These are phyloP conservation scores for Pteronura brasiliensis DNA, from an alignment of 2,113 vertebrate species.

Conservation along the genomic window DNA sequence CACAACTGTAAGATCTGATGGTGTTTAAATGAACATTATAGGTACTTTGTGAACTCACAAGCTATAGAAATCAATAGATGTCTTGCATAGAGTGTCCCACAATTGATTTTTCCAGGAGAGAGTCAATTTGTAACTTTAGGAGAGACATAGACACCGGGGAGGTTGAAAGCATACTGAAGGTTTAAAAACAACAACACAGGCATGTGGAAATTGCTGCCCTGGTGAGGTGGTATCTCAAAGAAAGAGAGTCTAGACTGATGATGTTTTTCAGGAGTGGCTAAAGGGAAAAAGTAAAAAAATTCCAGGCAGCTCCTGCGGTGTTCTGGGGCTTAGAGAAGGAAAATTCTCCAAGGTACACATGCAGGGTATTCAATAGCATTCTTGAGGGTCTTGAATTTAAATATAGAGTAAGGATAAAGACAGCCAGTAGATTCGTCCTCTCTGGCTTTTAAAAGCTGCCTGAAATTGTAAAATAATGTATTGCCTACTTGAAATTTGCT, in stretches of 20 bases:
- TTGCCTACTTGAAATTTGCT: background rate
- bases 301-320: background rate
- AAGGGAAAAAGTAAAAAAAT: background rate
- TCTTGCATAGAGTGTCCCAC: constrained; percentile 55
- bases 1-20: background rate
- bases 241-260: background rate
- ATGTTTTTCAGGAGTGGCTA: background rate
- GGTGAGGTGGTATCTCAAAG: background rate
- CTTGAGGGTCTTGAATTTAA: background rate
- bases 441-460: background rate
- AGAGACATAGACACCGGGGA: constrained; percentile 23
- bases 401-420: background rate
- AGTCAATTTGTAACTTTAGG: constrained; percentile 57
- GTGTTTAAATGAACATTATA: constrained; percentile 52
- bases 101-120: constrained; percentile 64
- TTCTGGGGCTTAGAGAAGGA: background rate
- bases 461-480: background rate
- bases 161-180: background rate
- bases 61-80: constrained; percentile 58
- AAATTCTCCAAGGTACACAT: background rate
- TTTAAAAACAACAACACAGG: background rate
- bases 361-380: background rate
- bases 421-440: background rate
- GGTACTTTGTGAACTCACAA: constrained; percentile 43
- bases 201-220: background rate